Evolutionary conservation across 2,888 invertebrate species (phyloP).

Genomic region (Protophormia terraenovae): DNA sequence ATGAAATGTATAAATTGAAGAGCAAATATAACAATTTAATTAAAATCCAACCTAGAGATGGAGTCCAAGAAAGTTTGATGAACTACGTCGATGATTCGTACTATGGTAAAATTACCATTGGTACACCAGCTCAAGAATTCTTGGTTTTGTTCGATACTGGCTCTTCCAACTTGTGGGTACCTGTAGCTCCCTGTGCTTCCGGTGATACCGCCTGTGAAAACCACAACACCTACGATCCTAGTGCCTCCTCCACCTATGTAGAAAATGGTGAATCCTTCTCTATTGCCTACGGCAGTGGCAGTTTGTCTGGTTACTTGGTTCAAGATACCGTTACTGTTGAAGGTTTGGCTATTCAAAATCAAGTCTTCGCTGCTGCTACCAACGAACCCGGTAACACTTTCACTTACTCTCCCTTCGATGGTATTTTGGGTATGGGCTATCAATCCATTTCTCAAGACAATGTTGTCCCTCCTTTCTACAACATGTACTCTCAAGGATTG

Average conservation of each 20-base stretch:
- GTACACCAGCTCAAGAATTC: constrained; percentile 94
- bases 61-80: constrained; percentile 46
- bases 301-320: constrained; percentile 96
- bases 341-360: constrained; percentile 86
- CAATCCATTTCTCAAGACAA: constrained; percentile 92
- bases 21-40: constrained; percentile 9
- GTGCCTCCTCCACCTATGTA: constrained; percentile 90
- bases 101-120: constrained; percentile 94
- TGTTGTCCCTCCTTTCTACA: constrained; percentile 94
- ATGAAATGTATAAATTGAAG: constrained; percentile 38
- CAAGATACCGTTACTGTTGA: constrained; percentile 90
- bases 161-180: constrained; percentile 99
- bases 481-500: constrained; percentile 90
- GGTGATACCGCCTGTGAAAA: constrained; percentile 95
- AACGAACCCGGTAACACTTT: constrained; percentile 96
- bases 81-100: constrained; percentile 97
- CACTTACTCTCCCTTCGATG: constrained; percentile 98
- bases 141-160: constrained; percentile 95
- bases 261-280: constrained; percentile 93
- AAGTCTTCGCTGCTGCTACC: constrained; percentile 97
- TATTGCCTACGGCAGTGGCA: constrained; percentile 97
- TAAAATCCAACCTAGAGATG: not conserved
- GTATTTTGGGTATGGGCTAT: constrained; percentile 97
- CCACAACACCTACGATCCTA: constrained; percentile 97
- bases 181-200: constrained; percentile 95